Percentiles rank a stretch among this genome's conserved stretches.
These are phyloP conservation scores for Ceratosolen solmsi DNA, from an alignment of 1,140 invertebrate genomes.

Conservation along the genomic window DNA sequence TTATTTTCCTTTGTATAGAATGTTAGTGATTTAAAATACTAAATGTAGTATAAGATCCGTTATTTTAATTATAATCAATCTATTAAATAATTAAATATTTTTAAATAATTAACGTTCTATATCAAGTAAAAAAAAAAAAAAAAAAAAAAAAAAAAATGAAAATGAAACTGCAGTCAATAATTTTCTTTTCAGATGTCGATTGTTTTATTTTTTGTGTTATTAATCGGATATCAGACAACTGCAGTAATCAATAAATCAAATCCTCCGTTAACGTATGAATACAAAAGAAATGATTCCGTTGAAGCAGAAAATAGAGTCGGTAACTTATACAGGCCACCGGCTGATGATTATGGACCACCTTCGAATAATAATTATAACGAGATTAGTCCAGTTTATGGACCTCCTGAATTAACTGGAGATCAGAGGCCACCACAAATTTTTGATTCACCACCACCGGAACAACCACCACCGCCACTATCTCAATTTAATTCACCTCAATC, in stretches of 20 bases:
- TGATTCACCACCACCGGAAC: conserved; percentile 66
- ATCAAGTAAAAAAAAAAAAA: too few species aligned
- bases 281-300: conserved; percentile 53
- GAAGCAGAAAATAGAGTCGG: conserved; percentile 68
- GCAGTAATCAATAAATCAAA: conserved; percentile 66
- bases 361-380: conserved; percentile 58
- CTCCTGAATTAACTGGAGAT: conserved; percentile 65
- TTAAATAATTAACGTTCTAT: too few species aligned
- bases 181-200: conserved; percentile 66
- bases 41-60: too few species aligned
- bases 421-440: conserved; percentile 68
- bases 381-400: conserved; percentile 70
- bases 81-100: too few species aligned
- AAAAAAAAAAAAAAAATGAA: too few species aligned
- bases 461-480: conserved; percentile 61
- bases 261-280: conserved; percentile 53
- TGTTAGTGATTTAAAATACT: too few species aligned
- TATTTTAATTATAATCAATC: too few species aligned
- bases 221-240: conserved; percentile 57
- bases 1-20: too few species aligned
- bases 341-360: conserved; percentile 62
- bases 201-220: conserved; percentile 59
- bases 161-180: too few species aligned
- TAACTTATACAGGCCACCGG: conserved; percentile 66
- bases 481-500: conserved; percentile 70